A percentile compares a stretch with the other conserved stretches of the same genome.
Conservation (phyloP, 2,888 invertebrate species). For the Drosophila stalkeri region DNA sequence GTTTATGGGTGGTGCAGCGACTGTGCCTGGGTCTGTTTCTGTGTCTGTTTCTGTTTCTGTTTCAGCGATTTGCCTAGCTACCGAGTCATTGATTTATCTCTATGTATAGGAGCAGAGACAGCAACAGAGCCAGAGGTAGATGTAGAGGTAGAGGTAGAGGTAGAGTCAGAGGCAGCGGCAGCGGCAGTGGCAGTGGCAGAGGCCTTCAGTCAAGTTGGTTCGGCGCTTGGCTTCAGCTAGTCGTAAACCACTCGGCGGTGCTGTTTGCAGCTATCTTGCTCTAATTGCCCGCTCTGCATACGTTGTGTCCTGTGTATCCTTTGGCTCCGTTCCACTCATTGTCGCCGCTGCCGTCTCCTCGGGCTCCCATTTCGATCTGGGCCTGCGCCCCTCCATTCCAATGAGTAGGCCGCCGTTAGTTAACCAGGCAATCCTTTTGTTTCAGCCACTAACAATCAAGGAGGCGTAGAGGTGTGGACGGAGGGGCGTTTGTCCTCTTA, state of each 20-base stretch:
- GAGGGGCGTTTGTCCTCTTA: conserved; percentile 5
- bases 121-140: not conserved
- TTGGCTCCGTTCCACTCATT: not conserved
- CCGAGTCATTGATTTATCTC: conserved; percentile 55
- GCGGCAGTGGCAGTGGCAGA: conserved; percentile 4
- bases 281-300: conserved; percentile 64
- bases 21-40: conserved; percentile 9
- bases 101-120: conserved; percentile 11
- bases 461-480: not conserved
- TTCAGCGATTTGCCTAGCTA: conserved; percentile 32
- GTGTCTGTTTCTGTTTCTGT: conserved; percentile 5
- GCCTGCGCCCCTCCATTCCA: conserved; percentile 15
- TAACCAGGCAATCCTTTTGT: conserved; percentile 62
- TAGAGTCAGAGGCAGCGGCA: not conserved
- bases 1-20: not conserved
- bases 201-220: conserved; percentile 26
- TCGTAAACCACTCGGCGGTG: conserved; percentile 26
- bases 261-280: conserved; percentile 60
- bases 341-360: not conserved
- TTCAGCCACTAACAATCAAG: conserved; percentile 14
- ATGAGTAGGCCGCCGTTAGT: conserved; percentile 32
- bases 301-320: conserved; percentile 39
- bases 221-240: conserved; percentile 33
- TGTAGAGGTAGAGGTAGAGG: too few species aligned
- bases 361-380: conserved; percentile 9